Evolutionary conservation across 1,140 invertebrate genomes (phyloP), one percentile per base, ranked within the genome.

Genomic region (Zaprionus inermis): DNA sequence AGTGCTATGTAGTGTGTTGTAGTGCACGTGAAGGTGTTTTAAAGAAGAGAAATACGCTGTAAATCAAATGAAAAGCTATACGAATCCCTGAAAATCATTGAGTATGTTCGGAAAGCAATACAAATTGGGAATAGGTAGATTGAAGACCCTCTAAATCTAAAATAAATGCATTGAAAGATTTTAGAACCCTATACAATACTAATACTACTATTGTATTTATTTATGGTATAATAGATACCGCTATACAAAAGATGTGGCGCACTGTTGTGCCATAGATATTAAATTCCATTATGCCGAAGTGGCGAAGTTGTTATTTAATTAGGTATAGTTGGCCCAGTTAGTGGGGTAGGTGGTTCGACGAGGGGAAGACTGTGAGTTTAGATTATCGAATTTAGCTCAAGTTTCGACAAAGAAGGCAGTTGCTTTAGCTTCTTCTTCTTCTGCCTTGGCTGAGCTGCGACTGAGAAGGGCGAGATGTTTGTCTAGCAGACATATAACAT

Each of bases 401-500:
- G 18, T 49, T 49, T 49, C 44, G 10, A 49, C 18, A 22, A 20
- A 49, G 44, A 16, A 3, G 20, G 18, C 44, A 49, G 3, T 7
- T n/a, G n/a, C 38, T 16, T 36, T 12, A 12, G 3, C 12, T 38
- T 14, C 5, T n/a, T 12, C 11, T 38, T 38, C 36, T 14, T n/a
- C 5, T 41, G 14, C 5, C 18, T 10, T 22, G 18, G 10, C 44
- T 49, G 44, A 20, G 44, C 44, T 49, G 44, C 44, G 16, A 18
- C 41, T 46, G 18, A 46, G 41, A 9, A 16, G 41, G 41, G 41
- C 41, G 18, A 49, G 18, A 49, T 49, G 18, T 49, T 49, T 22
- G 46, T 54, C 57, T 61, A 41, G 46, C 10, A 34, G 58, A 46
- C 46, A 61, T 60, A 51, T 36, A 36, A 52, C 44, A 49, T 49